Conservation (phyloP, 2,797 vertebrate genomes). For the Clarias laeviceps region DNA sequence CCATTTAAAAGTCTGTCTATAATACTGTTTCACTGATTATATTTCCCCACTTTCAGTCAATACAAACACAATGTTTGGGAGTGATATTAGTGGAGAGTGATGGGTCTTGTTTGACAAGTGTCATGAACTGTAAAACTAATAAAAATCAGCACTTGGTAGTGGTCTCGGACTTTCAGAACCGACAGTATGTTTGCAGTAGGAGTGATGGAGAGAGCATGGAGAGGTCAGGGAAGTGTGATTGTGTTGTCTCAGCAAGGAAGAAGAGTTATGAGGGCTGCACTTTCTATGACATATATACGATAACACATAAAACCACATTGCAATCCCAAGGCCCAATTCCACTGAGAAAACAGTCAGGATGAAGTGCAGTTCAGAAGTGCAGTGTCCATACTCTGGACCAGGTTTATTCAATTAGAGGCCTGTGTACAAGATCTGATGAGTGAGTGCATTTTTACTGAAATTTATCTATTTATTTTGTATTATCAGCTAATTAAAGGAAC, state of each 20-base stretch:
- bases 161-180: conserved; percentile 9
- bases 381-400: not conserved
- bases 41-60: not conserved
- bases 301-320: conserved; percentile 22
- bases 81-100: not conserved
- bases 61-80: not conserved
- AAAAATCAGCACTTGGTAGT: not conserved
- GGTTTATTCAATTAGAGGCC: not conserved
- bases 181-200: conserved; percentile 16
- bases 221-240: conserved; percentile 32
- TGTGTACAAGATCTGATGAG: not conserved
- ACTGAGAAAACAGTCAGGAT: conserved; percentile 16
- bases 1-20: not conserved
- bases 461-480: not conserved
- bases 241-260: conserved; percentile 21
- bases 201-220: conserved; percentile 13
- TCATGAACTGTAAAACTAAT: conserved; percentile 21
- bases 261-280: conserved; percentile 25
- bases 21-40: not conserved
- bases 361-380: not conserved
- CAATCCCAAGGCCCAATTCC: conserved; percentile 6
- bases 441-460: too few relatives aligned
- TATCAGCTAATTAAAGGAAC: not conserved
- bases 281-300: conserved; percentile 22
- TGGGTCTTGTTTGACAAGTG: conserved; percentile 14